Percentiles rank a stretch among this genome's conserved stretches.
These are phyloP conservation scores for Copidosoma floridanum DNA, from an alignment of 1,140 invertebrate genomes.

Conservation along the genomic window DNA sequence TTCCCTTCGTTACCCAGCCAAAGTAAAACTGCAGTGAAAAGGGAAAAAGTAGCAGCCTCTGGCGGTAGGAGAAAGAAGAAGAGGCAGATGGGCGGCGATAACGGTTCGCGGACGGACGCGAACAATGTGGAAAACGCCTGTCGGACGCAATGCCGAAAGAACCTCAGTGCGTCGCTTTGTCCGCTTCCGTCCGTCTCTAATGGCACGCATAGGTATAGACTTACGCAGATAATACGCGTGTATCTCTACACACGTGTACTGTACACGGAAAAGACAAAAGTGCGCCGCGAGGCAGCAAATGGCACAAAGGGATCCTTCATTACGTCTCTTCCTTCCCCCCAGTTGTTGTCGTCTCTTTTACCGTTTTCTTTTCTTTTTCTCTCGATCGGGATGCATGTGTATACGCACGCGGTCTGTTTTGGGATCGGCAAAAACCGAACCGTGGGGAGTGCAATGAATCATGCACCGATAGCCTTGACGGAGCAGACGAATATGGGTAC, in stretches of 20 bases:
- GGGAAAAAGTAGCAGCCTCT: too few species aligned
- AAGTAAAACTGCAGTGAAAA: too few species aligned
- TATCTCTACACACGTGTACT: neutral
- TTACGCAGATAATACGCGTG: too few species aligned
- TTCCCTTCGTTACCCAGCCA: too few species aligned
- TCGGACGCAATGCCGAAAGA: slow-evolving; percentile 3
- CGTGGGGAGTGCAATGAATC: too few species aligned
- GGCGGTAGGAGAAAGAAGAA: too few species aligned
- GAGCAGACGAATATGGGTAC: too few species aligned
- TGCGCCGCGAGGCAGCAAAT: neutral
- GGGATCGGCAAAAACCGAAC: slow-evolving; percentile 1
- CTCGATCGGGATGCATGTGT: neutral
- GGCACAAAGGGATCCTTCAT: slow-evolving; percentile 35
- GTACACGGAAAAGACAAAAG: slow-evolving; percentile 6
- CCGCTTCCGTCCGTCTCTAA: neutral
- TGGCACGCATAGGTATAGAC: too few species aligned
- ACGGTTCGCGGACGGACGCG: too few species aligned
- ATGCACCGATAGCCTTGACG: neutral
- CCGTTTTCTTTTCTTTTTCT: neutral
- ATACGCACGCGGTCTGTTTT: neutral
- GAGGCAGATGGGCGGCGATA: neutral
- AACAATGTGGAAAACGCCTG: slow-evolving; percentile 5
- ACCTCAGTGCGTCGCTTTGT: slow-evolving; percentile 7
- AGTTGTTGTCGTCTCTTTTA: neutral
- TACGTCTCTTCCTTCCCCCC: slow-evolving; percentile 20